A percentile compares a stretch with the other conserved stretches of the same genome.
Conservation (phyloP, 2,797 vertebrate genomes). For the Tympanoctomys barrerae region DNA sequence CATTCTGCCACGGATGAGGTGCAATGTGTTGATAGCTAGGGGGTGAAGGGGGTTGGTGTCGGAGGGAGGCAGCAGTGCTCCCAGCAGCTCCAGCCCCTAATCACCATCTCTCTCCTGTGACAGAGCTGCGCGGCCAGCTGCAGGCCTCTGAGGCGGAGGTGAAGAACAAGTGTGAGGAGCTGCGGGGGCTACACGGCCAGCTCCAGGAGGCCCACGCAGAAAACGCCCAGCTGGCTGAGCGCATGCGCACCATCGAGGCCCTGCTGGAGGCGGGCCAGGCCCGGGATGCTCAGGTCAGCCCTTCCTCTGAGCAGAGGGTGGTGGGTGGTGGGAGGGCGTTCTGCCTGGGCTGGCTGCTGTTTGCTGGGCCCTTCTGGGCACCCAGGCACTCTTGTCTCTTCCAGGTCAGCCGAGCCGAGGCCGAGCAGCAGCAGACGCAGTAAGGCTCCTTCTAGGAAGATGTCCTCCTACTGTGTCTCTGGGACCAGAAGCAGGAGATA, state of each 20-base stretch:
- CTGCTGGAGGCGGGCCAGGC: slow-evolving; percentile 93
- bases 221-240: slow-evolving; percentile 91
- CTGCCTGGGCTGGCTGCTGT: fast-evolving
- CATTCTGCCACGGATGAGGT: background rate
- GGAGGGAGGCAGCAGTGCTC: too few relatives aligned
- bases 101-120: background rate
- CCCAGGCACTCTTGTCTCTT: slow-evolving; percentile 72
- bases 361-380: background rate
- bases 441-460: slow-evolving; percentile 79
- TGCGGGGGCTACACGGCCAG: slow-evolving; percentile 89
- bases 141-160: slow-evolving; percentile 90
- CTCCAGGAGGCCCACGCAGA: slow-evolving; percentile 90
- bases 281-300: slow-evolving; percentile 86
- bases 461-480: background rate
- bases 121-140: slow-evolving; percentile 92
- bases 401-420: slow-evolving; percentile 88
- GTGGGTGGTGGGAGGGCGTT: background rate
- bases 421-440: slow-evolving; percentile 91
- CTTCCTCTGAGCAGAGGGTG: background rate
- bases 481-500: background rate
- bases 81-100: background rate
- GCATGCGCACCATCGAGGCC: slow-evolving; percentile 91
- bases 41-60: background rate
- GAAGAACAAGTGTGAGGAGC: slow-evolving; percentile 89
- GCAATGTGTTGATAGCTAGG: fast-evolving